These are phyloP conservation scores for Zaprionus inermis DNA, from an alignment of 1,140 invertebrate genomes.

Conservation along the genomic window DNA sequence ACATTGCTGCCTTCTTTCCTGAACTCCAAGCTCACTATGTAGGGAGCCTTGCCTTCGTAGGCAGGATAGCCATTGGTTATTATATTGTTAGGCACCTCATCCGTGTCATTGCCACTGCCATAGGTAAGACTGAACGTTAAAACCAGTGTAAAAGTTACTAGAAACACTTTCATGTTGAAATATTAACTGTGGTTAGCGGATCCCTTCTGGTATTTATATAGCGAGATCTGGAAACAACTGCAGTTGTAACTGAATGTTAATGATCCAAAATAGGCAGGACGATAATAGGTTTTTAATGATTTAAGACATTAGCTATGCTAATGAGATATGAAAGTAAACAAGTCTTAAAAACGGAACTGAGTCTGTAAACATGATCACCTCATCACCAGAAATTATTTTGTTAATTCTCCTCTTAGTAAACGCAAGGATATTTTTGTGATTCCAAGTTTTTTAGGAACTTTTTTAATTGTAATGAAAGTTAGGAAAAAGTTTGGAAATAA, in stretches of 20 bases:
- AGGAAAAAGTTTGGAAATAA: background rate
- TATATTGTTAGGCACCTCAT: slow-evolving; percentile 29
- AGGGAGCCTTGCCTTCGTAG: slow-evolving; percentile 84
- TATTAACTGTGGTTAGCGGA: background rate
- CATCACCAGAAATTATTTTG: background rate
- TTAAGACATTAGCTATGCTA: slow-evolving; percentile 21
- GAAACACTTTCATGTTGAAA: slow-evolving; percentile 47
- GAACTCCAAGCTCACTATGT: slow-evolving; percentile 84
- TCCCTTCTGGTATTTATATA: slow-evolving; percentile 7
- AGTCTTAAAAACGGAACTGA: background rate
- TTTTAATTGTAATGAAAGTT: background rate
- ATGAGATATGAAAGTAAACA: background rate
- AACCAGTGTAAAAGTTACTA: slow-evolving; percentile 10
- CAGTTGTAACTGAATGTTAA: background rate
- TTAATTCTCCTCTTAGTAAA: too few relatives aligned
- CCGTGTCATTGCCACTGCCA: slow-evolving; percentile 33
- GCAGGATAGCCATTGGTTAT: slow-evolving; percentile 66
- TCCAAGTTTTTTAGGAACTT: too few relatives aligned
- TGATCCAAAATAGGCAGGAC: background rate
- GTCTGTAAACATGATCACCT: background rate
- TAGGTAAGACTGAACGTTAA: slow-evolving; percentile 39
- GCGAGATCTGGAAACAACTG: background rate
- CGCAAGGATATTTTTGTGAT: too few relatives aligned
- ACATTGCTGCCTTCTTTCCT: slow-evolving; percentile 61
- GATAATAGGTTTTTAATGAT: background rate